Evolutionary conservation across 2,797 vertebrate genomes (phyloP).

Genomic region (Sebastes oblongus): DNA sequence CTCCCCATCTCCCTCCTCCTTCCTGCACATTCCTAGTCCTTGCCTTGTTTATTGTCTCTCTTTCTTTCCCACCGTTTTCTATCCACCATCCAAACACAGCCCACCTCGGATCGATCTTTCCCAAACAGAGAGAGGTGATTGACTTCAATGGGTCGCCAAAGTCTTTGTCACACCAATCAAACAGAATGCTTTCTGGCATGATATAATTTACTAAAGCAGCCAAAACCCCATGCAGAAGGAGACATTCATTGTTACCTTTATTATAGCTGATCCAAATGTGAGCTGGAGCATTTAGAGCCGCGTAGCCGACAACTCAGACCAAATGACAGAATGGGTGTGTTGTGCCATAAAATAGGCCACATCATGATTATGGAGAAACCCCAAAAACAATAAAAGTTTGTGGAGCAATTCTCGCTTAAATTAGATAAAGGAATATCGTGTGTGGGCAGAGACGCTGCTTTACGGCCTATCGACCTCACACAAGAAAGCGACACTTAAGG

Average conservation of each 20-base stretch:
- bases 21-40: conserved; percentile 53
- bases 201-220: neutral
- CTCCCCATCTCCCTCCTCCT: conserved; percentile 35
- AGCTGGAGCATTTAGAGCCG: conserved; percentile 9
- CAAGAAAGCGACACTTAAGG: neutral
- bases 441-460: neutral
- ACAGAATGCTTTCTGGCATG: neutral
- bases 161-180: neutral
- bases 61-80: conserved; percentile 14
- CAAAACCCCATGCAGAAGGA: neutral
- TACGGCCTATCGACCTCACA: conserved; percentile 1
- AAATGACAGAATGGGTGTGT: conserved; percentile 21
- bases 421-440: conserved; percentile 16
- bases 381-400: conserved; percentile 43
- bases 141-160: neutral
- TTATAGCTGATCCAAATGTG: neutral
- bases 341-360: conserved; percentile 26
- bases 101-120: neutral
- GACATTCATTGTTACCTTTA: neutral
- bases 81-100: neutral
- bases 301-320: neutral
- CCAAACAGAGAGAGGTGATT: neutral
- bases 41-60: conserved; percentile 59
- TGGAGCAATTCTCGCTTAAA: conserved; percentile 40
- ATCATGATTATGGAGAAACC: conserved; percentile 37